Conservation (phyloP, 1,140 invertebrate genomes). For the Centruroides sculpturatus region DNA sequence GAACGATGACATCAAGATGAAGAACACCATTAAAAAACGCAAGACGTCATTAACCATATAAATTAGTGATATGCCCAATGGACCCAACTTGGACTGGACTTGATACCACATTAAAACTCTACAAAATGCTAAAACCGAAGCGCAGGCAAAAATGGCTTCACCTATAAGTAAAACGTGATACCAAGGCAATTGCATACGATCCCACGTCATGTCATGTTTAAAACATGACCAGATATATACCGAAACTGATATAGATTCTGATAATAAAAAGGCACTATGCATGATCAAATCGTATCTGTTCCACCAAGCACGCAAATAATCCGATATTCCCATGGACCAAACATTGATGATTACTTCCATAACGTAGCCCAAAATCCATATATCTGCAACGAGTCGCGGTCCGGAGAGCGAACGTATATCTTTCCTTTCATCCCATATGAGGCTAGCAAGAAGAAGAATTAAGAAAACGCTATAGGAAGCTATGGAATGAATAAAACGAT, state of each 20-base stretch:
- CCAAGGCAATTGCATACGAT: conserved; percentile 11
- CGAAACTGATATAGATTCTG: conserved; percentile 12
- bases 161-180: conserved; percentile 16
- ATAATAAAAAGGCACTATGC: conserved; percentile 12
- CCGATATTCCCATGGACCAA: conserved; percentile 5
- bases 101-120: conserved; percentile 39
- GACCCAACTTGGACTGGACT: conserved; percentile 41
- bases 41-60: conserved; percentile 14
- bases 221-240: conserved; percentile 3
- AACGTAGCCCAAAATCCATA: conserved; percentile 10
- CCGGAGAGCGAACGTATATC: not conserved
- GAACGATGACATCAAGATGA: conserved; percentile 16
- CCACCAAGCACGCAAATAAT: conserved; percentile 15
- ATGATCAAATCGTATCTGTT: conserved; percentile 12
- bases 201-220: not conserved
- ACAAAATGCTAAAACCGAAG: conserved; percentile 16
- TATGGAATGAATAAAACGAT: conserved; percentile 15
- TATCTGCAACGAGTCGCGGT: conserved; percentile 12
- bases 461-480: conserved; percentile 14
- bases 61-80: conserved; percentile 25
- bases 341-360: conserved; percentile 10
- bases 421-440: conserved; percentile 12
- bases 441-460: conserved; percentile 10
- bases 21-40: conserved; percentile 14
- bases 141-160: conserved; percentile 15